These are phyloP conservation scores for Sphaerodactylus townsendi DNA, from an alignment of 2,113 vertebrate species.

Conservation along the genomic window DNA sequence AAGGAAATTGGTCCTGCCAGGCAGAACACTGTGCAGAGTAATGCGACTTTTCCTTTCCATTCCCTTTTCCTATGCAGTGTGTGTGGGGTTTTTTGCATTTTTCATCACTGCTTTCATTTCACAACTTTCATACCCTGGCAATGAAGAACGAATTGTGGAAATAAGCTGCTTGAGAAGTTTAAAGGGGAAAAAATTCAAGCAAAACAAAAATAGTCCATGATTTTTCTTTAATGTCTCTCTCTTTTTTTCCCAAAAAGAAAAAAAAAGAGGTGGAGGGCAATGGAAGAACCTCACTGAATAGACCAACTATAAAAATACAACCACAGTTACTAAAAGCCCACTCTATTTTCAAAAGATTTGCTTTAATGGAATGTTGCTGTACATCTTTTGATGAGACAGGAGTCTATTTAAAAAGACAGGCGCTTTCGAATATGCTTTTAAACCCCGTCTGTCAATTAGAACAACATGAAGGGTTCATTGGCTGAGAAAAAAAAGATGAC, in stretches of 20 bases:
- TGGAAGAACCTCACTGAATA: conserved; percentile 47
- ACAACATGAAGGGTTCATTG: conserved; percentile 75
- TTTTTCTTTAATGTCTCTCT: conserved; percentile 49
- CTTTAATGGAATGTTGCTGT: conserved; percentile 81
- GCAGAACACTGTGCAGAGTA: not conserved
- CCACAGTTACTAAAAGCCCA: conserved; percentile 73
- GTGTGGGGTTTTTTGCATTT: accelerated
- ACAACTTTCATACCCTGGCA: not conserved
- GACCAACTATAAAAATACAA: conserved; percentile 64
- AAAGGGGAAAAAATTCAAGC: conserved; percentile 37
- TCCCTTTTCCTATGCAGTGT: accelerated
- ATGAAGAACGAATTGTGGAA: conserved; percentile 27
- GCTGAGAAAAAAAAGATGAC: conserved; percentile 76
- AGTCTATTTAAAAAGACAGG: conserved; percentile 80
- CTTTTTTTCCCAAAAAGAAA: not conserved
- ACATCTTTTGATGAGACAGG: conserved; percentile 78
- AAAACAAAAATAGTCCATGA: conserved; percentile 40
- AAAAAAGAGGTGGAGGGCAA: conserved; percentile 37
- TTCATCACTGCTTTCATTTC: conserved; percentile 21
- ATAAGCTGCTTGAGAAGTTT: conserved; percentile 17
- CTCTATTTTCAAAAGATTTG: conserved; percentile 78
- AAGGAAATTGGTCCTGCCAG: conserved; percentile 15
- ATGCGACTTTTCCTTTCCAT: not conserved
- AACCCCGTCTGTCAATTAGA: conserved; percentile 79
- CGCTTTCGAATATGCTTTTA: conserved; percentile 77